phyloP scores from a whole-genome alignment of 2,113 vertebrate genomes.

The Plecturocebus donacophilus region DNA sequence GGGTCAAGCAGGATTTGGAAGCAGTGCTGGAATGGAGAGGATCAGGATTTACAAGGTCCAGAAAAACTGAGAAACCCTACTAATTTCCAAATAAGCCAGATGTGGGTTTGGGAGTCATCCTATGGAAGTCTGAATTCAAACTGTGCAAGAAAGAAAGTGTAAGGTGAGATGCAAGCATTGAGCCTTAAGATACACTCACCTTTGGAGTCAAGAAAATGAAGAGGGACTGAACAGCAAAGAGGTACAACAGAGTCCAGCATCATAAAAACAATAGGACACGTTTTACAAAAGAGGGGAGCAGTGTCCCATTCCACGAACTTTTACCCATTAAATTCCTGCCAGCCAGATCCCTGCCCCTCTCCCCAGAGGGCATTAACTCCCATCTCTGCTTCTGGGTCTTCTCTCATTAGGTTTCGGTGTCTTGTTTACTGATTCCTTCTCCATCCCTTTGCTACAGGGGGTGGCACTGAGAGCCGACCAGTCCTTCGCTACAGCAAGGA shows the following conservation, averaged over 20 bases:
- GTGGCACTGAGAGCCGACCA: constrained; percentile 86
- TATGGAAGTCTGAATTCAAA: neutral
- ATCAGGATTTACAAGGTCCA: neutral
- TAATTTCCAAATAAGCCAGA: constrained; percentile 7
- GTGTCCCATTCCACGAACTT: neutral
- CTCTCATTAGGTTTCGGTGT: neutral
- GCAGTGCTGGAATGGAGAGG: neutral
- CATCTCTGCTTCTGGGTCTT: neutral
- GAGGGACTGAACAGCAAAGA: neutral
- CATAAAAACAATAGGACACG: neutral
- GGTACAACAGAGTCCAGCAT: neutral
- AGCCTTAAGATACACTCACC: neutral
- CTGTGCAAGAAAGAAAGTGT: neutral
- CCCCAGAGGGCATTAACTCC: neutral
- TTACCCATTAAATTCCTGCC: accelerated
- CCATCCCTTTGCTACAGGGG: constrained; percentile 85
- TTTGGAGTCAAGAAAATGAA: neutral
- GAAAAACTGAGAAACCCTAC: neutral
- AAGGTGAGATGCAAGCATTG: neutral
- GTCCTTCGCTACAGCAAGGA: constrained; percentile 96
- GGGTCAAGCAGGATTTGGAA: neutral
- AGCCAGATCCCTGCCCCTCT: neutral
- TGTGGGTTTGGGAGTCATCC: neutral
- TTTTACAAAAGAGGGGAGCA: neutral
- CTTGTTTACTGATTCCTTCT: constrained; percentile 54